Percentiles rank a stretch among this genome's conserved stretches.
Conservation (phyloP, 2,888 invertebrate species). For the Cheilosia vulpina region DNA sequence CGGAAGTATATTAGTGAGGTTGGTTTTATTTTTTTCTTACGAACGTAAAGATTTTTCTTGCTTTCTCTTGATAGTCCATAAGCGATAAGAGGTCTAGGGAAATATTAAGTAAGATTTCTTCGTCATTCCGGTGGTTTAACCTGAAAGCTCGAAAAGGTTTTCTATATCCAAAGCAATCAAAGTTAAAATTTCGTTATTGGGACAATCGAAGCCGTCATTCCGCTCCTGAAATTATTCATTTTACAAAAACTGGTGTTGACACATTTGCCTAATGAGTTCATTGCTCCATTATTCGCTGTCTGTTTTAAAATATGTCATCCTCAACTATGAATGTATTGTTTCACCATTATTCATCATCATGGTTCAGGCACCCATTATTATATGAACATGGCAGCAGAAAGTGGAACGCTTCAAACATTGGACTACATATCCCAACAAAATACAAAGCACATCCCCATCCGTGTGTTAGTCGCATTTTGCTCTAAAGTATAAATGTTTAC, state of each 20-base stretch:
- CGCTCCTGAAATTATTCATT: neutral
- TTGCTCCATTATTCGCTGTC: constrained; percentile 25
- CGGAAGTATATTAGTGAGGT: no score
- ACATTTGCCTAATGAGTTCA: constrained; percentile 52
- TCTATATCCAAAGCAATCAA: no score
- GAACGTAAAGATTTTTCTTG: no score
- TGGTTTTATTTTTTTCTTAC: no score
- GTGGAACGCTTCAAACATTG: constrained; percentile 26
- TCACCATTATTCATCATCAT: constrained; percentile 30
- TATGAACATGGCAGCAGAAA: constrained; percentile 29
- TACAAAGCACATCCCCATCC: neutral
- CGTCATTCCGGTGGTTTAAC: no score
- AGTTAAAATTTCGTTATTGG: no score
- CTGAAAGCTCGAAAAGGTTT: no score
- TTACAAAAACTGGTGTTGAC: constrained; percentile 23
- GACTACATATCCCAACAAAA: constrained; percentile 22
- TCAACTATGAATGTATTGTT: constrained; percentile 38
- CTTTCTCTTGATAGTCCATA: no score
- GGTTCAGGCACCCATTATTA: constrained; percentile 18
- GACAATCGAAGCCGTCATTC: neutral
- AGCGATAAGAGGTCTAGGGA: no score
- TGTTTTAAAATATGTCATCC: constrained; percentile 34
- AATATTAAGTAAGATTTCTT: no score
- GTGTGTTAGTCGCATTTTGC: neutral
- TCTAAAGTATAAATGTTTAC: neutral